Conservation (phyloP, 2,888 invertebrate genomes). For the Eupithecia inturbata region DNA sequence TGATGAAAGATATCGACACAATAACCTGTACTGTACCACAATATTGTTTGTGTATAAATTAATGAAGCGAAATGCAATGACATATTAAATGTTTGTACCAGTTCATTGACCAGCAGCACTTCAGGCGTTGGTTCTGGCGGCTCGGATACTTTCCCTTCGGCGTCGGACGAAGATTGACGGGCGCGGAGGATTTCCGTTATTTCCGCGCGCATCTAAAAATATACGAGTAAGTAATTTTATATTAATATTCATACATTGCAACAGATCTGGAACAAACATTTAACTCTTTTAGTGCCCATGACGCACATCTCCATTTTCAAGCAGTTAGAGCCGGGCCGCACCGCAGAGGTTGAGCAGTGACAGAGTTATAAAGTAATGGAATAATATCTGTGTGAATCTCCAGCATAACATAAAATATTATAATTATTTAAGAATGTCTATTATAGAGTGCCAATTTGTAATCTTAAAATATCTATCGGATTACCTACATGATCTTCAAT, state of each 20-base stretch:
- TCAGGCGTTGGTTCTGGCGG: constrained; percentile 65
- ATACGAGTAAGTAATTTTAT: background rate
- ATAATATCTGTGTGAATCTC: background rate
- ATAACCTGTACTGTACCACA: too few relatives aligned
- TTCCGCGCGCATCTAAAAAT: constrained; percentile 69
- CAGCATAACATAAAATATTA: background rate
- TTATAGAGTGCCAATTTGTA: background rate
- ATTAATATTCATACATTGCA: too few relatives aligned
- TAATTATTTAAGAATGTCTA: too few relatives aligned
- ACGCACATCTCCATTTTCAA: too few relatives aligned
- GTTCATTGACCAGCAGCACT: constrained; percentile 85
- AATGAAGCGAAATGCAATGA: too few relatives aligned
- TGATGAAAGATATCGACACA: too few relatives aligned
- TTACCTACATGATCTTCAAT: background rate
- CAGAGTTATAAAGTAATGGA: background rate
- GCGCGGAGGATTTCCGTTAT: constrained; percentile 70
- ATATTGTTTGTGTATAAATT: too few relatives aligned
- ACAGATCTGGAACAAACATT: background rate
- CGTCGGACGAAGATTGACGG: constrained; percentile 51
- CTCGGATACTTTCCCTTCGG: constrained; percentile 18
- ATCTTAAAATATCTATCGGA: background rate
- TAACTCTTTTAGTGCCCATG: too few relatives aligned
- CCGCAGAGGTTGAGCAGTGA: too few relatives aligned
- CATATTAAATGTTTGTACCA: too few relatives aligned
- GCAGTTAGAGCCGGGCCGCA: too few relatives aligned